Percentiles rank a stretch among this genome's conserved stretches.
Evolutionary conservation across 2,113 vertebrate genomes (phyloP).

Genomic region (Atlantisia rogersi): DNA sequence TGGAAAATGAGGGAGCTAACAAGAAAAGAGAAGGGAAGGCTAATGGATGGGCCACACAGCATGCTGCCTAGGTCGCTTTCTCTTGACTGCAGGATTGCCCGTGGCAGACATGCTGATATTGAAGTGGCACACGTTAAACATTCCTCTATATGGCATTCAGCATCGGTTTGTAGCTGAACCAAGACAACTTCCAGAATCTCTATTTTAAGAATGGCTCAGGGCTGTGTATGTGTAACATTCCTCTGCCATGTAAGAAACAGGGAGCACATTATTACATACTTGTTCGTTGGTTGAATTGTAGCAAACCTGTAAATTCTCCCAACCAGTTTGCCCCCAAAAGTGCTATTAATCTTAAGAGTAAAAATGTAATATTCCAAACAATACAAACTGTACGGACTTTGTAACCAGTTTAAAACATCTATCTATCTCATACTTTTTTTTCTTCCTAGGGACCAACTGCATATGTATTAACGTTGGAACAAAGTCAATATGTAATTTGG

Average conservation of each 20-base stretch:
- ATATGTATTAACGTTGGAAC: constrained; percentile 91
- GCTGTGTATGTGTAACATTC: not conserved
- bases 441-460: constrained; percentile 86
- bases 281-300: not conserved
- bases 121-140: not conserved
- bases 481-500: constrained; percentile 91
- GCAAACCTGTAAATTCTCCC: not conserved
- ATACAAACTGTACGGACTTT: not conserved
- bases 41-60: not conserved
- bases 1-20: not conserved
- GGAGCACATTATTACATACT: not conserved
- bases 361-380: not conserved
- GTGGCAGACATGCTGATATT: not conserved
- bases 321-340: not conserved
- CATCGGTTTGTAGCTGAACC: not conserved
- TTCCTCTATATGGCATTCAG: not conserved
- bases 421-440: not conserved
- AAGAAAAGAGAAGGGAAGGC: not conserved
- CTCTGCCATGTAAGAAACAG: not conserved
- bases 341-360: not conserved
- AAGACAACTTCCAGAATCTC: not conserved
- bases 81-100: fast-evolving
- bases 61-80: not conserved
- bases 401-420: not conserved
- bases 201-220: not conserved